These are phyloP conservation scores for Nicator chloris DNA, from an alignment of 2,113 vertebrate species.

Conservation along the genomic window DNA sequence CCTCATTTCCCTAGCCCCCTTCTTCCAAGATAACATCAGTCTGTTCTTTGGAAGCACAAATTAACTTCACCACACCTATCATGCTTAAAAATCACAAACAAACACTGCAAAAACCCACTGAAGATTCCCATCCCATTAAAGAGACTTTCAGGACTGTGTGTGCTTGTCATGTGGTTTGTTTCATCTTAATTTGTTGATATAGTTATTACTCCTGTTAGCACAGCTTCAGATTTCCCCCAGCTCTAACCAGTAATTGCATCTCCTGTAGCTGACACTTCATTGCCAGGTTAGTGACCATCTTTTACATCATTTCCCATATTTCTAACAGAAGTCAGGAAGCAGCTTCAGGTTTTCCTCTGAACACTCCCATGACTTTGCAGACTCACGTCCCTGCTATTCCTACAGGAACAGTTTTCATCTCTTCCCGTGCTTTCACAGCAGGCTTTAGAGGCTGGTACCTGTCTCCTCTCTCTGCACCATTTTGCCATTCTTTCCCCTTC, in stretches of 20 bases:
- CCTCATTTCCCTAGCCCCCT: background rate
- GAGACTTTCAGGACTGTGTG: background rate
- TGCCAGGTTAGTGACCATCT: background rate
- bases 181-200: background rate
- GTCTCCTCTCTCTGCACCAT: background rate
- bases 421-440: rapidly evolving
- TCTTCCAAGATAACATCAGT: background rate
- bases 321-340: background rate
- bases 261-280: background rate
- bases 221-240: background rate
- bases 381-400: background rate
- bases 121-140: background rate
- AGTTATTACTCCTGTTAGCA: background rate
- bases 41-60: background rate
- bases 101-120: background rate
- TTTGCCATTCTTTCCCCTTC: background rate
- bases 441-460: background rate
- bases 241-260: background rate
- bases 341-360: background rate
- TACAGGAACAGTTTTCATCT: background rate
- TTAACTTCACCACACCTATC: background rate
- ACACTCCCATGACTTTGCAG: background rate
- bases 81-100: background rate
- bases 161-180: constrained; percentile 14
- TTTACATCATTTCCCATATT: background rate